phyloP scores from a whole-genome alignment of 2,888 invertebrate species.

The Aphrophora alni region DNA sequence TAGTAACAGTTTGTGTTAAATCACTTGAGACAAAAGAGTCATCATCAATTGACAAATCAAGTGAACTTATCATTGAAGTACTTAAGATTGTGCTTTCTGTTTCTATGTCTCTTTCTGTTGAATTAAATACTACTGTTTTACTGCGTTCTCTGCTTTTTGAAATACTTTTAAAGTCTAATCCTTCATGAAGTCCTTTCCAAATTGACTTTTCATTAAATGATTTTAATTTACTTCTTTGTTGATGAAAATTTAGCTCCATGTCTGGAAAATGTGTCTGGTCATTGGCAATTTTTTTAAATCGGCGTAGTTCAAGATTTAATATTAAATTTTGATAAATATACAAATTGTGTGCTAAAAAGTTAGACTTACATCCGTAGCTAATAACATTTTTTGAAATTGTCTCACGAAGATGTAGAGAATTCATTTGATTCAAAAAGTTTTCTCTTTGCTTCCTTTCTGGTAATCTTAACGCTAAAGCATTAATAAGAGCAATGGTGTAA shows the following conservation, averaged over 20 bases:
- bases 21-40: not conserved
- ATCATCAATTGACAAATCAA: not conserved
- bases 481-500: constrained; percentile 26
- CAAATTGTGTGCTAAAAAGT: constrained; percentile 18
- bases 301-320: constrained; percentile 15
- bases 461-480: constrained; percentile 21
- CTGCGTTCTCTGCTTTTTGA: not conserved
- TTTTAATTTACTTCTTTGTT: not conserved
- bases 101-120: not conserved
- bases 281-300: not conserved
- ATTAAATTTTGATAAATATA: constrained; percentile 29
- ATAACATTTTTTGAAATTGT: constrained; percentile 13
- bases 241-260: not conserved
- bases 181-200: not conserved
- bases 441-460: not conserved
- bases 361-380: not conserved
- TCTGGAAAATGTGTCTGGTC: constrained; percentile 1
- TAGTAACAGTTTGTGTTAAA: not conserved
- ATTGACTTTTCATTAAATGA: not conserved
- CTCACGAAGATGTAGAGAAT: not conserved
- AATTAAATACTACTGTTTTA: not conserved
- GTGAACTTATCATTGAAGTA: not conserved
- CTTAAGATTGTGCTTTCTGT: not conserved
- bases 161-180: not conserved
- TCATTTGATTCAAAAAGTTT: constrained; percentile 7